Conservation (phyloP, 2,797 vertebrate genomes). For the Tragelaphus oryx region DNA sequence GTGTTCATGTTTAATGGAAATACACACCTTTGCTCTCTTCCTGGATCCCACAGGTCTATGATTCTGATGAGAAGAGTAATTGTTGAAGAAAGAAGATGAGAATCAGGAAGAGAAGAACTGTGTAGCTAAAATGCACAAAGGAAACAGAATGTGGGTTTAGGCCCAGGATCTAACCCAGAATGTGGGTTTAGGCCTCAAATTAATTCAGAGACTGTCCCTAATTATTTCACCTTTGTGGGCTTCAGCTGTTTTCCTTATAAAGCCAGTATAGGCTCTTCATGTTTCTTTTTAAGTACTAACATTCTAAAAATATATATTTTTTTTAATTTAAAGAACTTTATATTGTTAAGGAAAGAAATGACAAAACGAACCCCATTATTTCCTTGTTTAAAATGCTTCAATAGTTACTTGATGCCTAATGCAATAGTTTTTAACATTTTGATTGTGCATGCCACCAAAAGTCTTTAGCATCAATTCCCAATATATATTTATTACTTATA, state of each 20-base stretch:
- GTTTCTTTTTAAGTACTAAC: background rate
- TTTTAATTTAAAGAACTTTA: background rate
- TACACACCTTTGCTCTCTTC: background rate
- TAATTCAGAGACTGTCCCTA: background rate
- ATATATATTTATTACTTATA: background rate
- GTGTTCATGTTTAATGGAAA: background rate
- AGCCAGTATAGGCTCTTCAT: background rate
- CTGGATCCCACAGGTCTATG: background rate
- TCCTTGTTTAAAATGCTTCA: constrained; percentile 21
- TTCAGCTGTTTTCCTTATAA: background rate
- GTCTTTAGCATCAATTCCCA: background rate
- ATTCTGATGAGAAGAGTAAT: background rate
- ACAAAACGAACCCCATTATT: background rate
- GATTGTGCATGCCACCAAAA: background rate
- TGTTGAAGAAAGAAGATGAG: background rate
- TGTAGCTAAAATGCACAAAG: background rate
- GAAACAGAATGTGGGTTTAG: background rate
- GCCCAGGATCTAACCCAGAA: too few species aligned
- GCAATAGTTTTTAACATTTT: background rate
- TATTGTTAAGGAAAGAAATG: background rate
- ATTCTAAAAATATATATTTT: background rate
- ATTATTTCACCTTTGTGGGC: background rate
- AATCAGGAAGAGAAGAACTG: background rate
- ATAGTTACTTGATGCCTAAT: background rate
- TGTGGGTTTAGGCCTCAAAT: background rate